A percentile compares a stretch with the other conserved stretches of the same genome.
phyloP scores from a whole-genome alignment of 2,113 vertebrate genomes.

The Gulo gulo region DNA sequence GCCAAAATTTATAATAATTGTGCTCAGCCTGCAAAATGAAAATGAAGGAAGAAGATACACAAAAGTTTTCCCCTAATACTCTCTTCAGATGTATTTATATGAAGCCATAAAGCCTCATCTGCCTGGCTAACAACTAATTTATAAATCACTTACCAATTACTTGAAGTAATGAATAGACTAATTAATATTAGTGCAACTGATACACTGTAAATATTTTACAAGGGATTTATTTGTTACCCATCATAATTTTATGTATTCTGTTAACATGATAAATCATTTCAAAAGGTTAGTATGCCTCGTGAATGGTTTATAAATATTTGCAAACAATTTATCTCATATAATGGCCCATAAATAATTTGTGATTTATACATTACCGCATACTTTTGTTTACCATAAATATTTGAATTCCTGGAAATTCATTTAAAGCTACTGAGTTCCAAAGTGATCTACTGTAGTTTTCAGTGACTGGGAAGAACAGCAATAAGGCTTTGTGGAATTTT shows the following conservation, averaged over 20 bases:
- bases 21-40: neutral
- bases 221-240: conserved; percentile 73
- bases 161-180: conserved; percentile 71
- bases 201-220: conserved; percentile 79
- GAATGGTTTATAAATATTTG: conserved; percentile 82
- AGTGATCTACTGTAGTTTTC: neutral
- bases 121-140: neutral
- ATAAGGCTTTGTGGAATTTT: neutral
- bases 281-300: conserved; percentile 69
- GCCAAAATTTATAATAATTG: neutral
- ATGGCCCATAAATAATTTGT: conserved; percentile 76
- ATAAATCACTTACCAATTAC: conserved; percentile 67
- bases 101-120: neutral
- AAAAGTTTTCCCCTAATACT: neutral
- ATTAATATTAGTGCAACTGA: conserved; percentile 81
- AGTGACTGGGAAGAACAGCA: neutral
- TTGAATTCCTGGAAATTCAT: conserved; percentile 54
- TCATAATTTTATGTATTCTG: conserved; percentile 65
- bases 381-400: conserved; percentile 49
- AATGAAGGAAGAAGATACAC: neutral
- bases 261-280: conserved; percentile 78
- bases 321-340: conserved; percentile 78
- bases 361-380: conserved; percentile 62
- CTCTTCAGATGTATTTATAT: neutral
- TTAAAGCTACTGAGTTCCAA: conserved; percentile 24